Base-by-base conservation (phyloP, 2,888 invertebrate species). In the Drosophila mulleri region DNA sequence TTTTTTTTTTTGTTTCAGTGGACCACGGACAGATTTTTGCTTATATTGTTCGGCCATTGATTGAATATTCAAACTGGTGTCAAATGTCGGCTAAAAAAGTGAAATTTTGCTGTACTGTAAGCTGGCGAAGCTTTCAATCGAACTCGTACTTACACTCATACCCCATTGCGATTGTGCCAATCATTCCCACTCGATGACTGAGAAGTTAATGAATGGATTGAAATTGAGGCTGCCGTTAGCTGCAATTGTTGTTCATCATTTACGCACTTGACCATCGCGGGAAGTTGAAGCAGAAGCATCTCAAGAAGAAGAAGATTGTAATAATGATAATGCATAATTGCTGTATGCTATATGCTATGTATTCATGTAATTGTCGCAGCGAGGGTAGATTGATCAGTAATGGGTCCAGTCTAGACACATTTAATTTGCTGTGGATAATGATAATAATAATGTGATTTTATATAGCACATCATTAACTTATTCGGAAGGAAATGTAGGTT, bases 51-150 rank as follows among this genome's bases (percentile, higher is more conserved):
- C 14, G 18, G n/a, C 1, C 39, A 58, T 66, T 83, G 84, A 87
- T 87, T 81, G 68, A 81, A 83, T 72, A 67, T 70, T 56, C 50
- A 52, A 29, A 18, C 50, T 44, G 61, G 83, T 81, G 88, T 89
- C 89, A 87, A 89, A 83, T 85, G 89, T 90, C 47, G 68, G 73
- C 42, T 77, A 66, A 72, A 71, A 85, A 85, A 88, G 83, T 90
- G 90, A 84, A 84, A 84, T 83, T 68, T 68, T 35, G 50, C 65
- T 37, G 20, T 42, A 65, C 44, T 67, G 76, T 61, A 57, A 82
- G 8, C 29, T 71, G 68, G 57, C 37, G 52, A 63, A 65, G 48
- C 61, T 37, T 23, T 16, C 35, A 41, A 54, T 50, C 18, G 65
- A 26, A n/a, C 50, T 42, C 64, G 37, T 50, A 59, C 44, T 54